Percentiles rank a stretch among this genome's conserved stretches.
These are phyloP conservation scores for Bathybates hornii DNA, from an alignment of 2,113 vertebrate genomes.

Conservation along the genomic window DNA sequence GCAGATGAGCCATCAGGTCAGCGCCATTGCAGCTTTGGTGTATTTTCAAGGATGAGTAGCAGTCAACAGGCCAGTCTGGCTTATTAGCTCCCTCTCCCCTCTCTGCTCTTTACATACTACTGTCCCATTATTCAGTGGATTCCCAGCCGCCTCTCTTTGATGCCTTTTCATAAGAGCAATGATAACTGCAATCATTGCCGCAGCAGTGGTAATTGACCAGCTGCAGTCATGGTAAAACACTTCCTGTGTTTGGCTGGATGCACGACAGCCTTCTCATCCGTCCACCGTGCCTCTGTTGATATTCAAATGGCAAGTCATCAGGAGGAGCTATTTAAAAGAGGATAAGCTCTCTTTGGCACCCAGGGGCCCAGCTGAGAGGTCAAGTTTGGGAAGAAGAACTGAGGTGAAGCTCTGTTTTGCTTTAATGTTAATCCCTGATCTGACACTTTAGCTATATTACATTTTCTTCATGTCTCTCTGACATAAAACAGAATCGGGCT, in stretches of 20 bases:
- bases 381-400: background rate
- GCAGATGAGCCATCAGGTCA: conserved; percentile 72
- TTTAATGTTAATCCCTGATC: conserved; percentile 47
- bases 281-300: conserved; percentile 24
- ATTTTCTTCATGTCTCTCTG: background rate
- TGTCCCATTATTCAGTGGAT: conserved; percentile 38
- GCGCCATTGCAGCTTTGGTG: conserved; percentile 50
- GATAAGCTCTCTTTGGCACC: conserved; percentile 4
- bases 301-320: conserved; percentile 45
- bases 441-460: background rate
- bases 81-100: conserved; percentile 52
- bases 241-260: conserved; percentile 42
- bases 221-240: conserved; percentile 54
- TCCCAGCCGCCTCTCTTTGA: conserved; percentile 49
- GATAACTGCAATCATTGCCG: conserved; percentile 56
- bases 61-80: conserved; percentile 56
- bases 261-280: background rate
- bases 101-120: conserved; percentile 26
- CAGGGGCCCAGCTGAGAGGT: conserved; percentile 38
- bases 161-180: conserved; percentile 59
- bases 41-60: conserved; percentile 58
- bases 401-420: conserved; percentile 29
- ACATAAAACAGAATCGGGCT: background rate
- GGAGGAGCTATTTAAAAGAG: conserved; percentile 25
- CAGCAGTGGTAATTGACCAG: conserved; percentile 57